Conservation (phyloP, 2,113 vertebrate genomes). For the Excalfactoria chinensis region DNA sequence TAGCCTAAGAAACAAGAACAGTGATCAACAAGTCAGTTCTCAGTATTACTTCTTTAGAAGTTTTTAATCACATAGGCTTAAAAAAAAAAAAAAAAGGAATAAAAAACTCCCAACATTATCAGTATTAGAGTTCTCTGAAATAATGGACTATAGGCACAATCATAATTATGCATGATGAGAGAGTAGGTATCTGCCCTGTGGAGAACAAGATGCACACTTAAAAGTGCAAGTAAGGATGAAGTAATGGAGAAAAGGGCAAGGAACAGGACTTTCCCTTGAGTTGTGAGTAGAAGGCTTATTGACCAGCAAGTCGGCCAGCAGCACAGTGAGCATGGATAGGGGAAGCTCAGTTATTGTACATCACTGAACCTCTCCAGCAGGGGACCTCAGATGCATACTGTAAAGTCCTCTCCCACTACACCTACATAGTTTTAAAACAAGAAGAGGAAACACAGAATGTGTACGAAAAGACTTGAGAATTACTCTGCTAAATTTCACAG, state of each 20-base stretch:
- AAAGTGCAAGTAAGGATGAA: neutral
- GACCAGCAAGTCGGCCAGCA: neutral
- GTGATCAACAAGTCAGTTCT: neutral
- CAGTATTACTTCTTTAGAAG: neutral
- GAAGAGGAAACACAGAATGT: neutral
- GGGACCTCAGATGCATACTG: neutral
- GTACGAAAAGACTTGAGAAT: neutral
- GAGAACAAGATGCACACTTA: neutral
- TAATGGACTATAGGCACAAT: neutral
- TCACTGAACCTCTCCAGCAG: neutral
- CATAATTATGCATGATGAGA: fast-evolving
- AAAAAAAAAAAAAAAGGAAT: neutral
- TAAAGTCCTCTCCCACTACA: neutral
- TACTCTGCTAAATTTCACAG: neutral
- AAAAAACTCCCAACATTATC: neutral
- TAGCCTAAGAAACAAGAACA: conserved; percentile 78
- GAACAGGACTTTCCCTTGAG: neutral
- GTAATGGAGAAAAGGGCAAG: neutral
- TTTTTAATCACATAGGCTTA: neutral
- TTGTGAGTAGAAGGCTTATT: neutral
- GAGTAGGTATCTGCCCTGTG: neutral
- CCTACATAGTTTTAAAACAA: neutral
- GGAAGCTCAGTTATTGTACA: neutral
- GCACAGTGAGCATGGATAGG: neutral
- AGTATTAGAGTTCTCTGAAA: neutral